A percentile compares a stretch with the other conserved stretches of the same genome.
Conservation (phyloP, 2,113 vertebrate genomes). For the Amphilophus citrinellus region DNA sequence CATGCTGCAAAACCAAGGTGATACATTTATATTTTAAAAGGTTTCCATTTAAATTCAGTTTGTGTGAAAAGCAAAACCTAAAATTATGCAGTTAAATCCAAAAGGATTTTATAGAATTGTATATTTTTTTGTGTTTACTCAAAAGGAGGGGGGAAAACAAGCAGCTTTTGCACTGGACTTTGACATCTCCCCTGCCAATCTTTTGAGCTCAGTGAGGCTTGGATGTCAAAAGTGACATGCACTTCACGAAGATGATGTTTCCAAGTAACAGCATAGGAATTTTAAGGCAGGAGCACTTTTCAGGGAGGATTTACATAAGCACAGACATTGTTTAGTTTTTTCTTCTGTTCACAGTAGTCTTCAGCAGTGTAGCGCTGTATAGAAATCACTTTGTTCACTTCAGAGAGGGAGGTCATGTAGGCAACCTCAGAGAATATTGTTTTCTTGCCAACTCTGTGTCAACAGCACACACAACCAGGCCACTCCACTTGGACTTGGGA, state of each 20-base stretch:
- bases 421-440: background rate
- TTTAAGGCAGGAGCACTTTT: background rate
- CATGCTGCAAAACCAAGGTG: background rate
- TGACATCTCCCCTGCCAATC: background rate
- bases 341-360: background rate
- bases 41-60: constrained; percentile 5
- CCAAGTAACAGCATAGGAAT: background rate
- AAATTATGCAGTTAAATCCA: background rate
- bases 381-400: background rate
- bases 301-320: background rate
- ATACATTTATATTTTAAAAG: background rate
- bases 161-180: background rate
- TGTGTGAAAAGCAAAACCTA: background rate
- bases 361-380: background rate
- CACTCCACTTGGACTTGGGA: background rate
- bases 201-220: background rate
- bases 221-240: background rate
- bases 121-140: background rate
- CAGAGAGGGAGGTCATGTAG: background rate
- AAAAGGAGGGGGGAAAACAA: background rate
- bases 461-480: background rate
- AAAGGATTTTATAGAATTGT: background rate
- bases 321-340: background rate
- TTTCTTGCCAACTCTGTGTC: constrained; percentile 5
- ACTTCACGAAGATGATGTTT: background rate